Percentiles rank a stretch among this genome's conserved stretches.
Conservation (phyloP, 2,888 invertebrate genomes). For the Anthrax anthrax region DNA sequence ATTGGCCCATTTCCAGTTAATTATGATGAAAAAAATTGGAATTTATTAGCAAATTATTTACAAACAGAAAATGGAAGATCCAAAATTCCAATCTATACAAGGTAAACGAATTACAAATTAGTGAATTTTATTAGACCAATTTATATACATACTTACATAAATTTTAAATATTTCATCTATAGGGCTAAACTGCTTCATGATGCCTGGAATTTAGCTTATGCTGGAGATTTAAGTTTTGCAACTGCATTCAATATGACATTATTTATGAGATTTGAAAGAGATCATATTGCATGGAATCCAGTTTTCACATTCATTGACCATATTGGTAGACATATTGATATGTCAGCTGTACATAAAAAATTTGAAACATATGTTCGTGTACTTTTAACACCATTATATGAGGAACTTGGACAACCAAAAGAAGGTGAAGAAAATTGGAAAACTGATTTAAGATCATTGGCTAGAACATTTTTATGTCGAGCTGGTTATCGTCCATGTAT, state of each 20-base stretch:
- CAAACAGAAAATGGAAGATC: conserved; percentile 39
- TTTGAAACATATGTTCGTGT: conserved; percentile 59
- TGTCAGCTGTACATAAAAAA: conserved; percentile 48
- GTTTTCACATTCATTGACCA: conserved; percentile 73
- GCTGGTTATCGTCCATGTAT: conserved; percentile 67
- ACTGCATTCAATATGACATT: conserved; percentile 67
- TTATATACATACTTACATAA: background rate
- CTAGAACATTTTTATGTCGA: conserved; percentile 57
- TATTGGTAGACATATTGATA: conserved; percentile 57
- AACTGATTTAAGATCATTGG: conserved; percentile 49
- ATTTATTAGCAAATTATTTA: conserved; percentile 50
- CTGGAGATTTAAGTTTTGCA: conserved; percentile 59
- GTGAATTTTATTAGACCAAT: too few species aligned
- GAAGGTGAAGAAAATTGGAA: conserved; percentile 51
- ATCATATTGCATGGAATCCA: conserved; percentile 68
- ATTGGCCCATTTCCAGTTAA: conserved; percentile 75
- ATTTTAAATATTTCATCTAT: background rate
- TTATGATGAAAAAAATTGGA: conserved; percentile 66
- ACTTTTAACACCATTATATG: conserved; percentile 55
- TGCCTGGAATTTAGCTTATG: conserved; percentile 63
- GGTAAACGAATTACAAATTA: conserved; percentile 16
- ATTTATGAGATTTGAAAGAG: conserved; percentile 55
- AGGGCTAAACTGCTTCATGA: conserved; percentile 63
- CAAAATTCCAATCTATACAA: conserved; percentile 52
- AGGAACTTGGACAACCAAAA: conserved; percentile 43